Evolutionary conservation across 2,797 vertebrate genomes (phyloP), one percentile per base, ranked within the genome.

Genomic region (Neomorphus geoffroyi): DNA sequence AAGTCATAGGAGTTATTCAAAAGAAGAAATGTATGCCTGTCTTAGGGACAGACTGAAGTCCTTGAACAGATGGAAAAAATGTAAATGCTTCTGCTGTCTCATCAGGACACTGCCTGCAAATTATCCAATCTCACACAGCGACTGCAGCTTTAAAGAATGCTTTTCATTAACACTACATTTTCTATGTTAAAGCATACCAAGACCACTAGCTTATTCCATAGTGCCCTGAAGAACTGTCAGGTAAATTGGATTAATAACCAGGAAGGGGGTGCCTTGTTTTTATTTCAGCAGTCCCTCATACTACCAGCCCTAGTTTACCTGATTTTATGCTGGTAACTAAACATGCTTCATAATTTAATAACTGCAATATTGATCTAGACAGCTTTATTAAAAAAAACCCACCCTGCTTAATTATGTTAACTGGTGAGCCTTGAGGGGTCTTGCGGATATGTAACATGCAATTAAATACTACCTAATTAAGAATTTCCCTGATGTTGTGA

Each of bases 401-500:
- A 80, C 73, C 4, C 56, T 88, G 64, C 70, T 60, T 92, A 84
- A 92, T 96, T 94, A 86, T 69, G 57, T 81, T 93, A 96, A 96
- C 82, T 79, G 80, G 39, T 79, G 78, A 95, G 91, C 82, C 90
- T 92, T 91, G 88, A 94, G 86, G 82, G 90, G 77, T 93, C 91
- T 93, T 88, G 90, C 0, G 56, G 88, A 58, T 80, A 67, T 88
- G 60, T 90, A 88, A 92, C 19, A 11, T 94, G 80, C 94, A 97
- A 95, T 96, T 97, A 94, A 96, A 90, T 73, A 64, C 48, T 61
- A 30, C 56, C 93, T 96, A 90, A 96, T 97, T 94, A 96, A 92
- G 88, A 95, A 80, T 91, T 95, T 90, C 87, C 80, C 78, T 88
- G 73, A 85, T 93, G 70, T 37, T 86, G 48, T 67, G 62, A 60